These are phyloP conservation scores for Scomberomorus guttatus DNA, from an alignment of 2,797 vertebrate genomes.

Conservation along the genomic window DNA sequence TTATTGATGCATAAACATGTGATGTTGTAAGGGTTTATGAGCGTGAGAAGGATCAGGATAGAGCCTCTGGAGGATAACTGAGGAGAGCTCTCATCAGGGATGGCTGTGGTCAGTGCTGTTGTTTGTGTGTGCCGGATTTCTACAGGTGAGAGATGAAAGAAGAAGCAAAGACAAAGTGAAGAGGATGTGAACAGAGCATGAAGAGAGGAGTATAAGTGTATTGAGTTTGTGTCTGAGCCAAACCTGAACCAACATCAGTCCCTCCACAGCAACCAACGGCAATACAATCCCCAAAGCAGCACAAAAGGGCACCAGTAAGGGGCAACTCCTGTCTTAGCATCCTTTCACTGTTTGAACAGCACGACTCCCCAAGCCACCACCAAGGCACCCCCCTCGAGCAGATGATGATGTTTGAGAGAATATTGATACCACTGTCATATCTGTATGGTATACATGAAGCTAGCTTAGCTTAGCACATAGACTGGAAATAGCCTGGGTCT, in stretches of 20 bases:
- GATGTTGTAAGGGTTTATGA: neutral
- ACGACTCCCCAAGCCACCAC: neutral
- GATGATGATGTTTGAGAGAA: neutral
- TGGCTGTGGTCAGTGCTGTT: slow-evolving; percentile 8
- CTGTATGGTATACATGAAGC: too few species aligned
- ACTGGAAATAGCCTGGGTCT: too few species aligned
- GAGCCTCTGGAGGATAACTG: slow-evolving; percentile 12
- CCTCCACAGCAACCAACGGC: slow-evolving; percentile 14
- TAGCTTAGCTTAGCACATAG: too few species aligned
- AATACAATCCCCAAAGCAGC: slow-evolving; percentile 3
- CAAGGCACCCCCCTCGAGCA: neutral
- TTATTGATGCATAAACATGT: slow-evolving; percentile 17
- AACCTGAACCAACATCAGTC: slow-evolving; percentile 11
- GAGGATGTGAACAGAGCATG: slow-evolving; percentile 24
- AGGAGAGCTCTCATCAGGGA: slow-evolving; percentile 8
- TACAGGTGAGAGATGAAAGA: slow-evolving; percentile 15
- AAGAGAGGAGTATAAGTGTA: slow-evolving; percentile 23
- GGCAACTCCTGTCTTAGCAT: neutral
- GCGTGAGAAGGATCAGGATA: neutral
- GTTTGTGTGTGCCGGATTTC: slow-evolving; percentile 35
- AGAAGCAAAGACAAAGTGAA: slow-evolving; percentile 22
- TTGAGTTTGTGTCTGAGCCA: slow-evolving; percentile 20
- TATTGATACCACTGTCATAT: too few species aligned
- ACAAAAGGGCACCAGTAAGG: neutral
- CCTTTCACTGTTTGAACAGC: neutral